These are phyloP conservation scores for Gracilinanus agilis DNA, from an alignment of 2,113 vertebrate species.

Conservation along the genomic window DNA sequence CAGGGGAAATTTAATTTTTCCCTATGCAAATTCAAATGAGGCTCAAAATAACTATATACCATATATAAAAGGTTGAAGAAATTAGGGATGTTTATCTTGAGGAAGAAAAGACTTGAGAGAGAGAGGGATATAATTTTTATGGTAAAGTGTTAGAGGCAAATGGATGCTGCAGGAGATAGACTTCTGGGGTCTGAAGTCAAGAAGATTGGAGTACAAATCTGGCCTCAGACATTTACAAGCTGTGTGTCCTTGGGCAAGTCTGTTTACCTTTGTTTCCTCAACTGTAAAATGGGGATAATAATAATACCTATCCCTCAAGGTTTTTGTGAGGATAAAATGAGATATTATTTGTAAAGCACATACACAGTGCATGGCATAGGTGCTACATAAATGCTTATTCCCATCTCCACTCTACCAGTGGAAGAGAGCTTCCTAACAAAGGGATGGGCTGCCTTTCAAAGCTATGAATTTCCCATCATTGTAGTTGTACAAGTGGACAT, in stretches of 20 bases:
- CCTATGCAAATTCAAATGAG: background rate
- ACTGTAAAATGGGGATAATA: background rate
- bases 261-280: background rate
- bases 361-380: background rate
- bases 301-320: background rate
- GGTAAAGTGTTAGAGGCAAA: background rate
- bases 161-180: background rate
- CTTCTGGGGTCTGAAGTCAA: background rate
- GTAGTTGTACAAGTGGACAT: background rate
- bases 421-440: background rate
- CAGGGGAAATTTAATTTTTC: background rate
- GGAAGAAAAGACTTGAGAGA: background rate
- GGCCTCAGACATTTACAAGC: background rate
- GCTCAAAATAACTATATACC: background rate
- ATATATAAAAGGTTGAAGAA: background rate
- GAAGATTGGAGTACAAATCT: background rate
- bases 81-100: background rate
- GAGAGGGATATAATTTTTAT: background rate
- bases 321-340: background rate
- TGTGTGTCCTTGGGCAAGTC: background rate
- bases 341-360: background rate
- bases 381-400: background rate
- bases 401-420: background rate
- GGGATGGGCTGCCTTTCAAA: background rate
- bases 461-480: background rate